Evolutionary conservation across 2,113 vertebrate species (phyloP), one percentile per base, ranked within the genome.

Genomic region (Paramisgurnus dabryanus): DNA sequence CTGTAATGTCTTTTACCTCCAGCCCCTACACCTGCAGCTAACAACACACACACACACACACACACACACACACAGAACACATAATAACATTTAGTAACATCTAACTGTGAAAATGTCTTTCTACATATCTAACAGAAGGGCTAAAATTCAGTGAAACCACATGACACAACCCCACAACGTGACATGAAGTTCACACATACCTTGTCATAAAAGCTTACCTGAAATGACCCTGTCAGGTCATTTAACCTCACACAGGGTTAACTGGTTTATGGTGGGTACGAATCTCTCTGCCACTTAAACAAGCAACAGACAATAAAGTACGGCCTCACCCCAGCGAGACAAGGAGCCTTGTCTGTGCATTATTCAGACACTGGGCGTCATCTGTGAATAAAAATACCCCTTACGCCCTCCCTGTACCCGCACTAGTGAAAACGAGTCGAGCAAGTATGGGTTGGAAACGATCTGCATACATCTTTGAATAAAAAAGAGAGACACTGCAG

Each of bases 401-500:
- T 84, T 66, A 67, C 67, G 72, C 80, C 75, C 79, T 83, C 81
- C 66, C 78, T 80, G 61, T 86, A 87, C 90, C 89, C 90, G 89
- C 89, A 91, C 75, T 41, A 80, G 79, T 71, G 84, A 85, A 88
- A 94, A 93, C 92, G 69, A 85, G 92, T 93, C 87, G 57, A 81
- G 78, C 92, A 76, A 91, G 91, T 91, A 89, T 86, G 84, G 84
- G 85, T 82, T 90, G 89, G 87, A 89, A 88, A 89, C 87, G 87
- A 88, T 83, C 90, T 84, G 84, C 87, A 87, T 86, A 85, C 80
- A 82, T 85, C 72, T 63, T 80, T 85, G 69, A 82, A 67, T 79
- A 73, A 77, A 81, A 66, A 76, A 78, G 27, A 61, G 12, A 79
- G 22, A 80, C 72, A 60, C 67, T 53, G 27, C 11, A 60, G 78